Conservation (phyloP, 2,797 vertebrate species). For the Sebastes baramenuke region DNA sequence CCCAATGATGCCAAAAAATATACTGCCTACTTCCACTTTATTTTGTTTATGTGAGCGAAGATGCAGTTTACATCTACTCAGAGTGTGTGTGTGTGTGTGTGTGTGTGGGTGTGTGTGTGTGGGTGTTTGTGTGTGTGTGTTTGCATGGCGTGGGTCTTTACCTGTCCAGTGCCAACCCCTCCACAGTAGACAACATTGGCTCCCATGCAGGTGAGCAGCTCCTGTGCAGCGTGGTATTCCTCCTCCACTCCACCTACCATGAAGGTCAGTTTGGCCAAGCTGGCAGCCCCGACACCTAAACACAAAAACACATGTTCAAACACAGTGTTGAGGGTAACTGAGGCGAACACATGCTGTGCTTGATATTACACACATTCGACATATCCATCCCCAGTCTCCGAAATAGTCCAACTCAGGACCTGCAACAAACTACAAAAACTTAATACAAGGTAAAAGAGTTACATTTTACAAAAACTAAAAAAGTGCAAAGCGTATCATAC, state of each 20-base stretch:
- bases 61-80: not conserved
- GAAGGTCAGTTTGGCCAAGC: constrained; percentile 92
- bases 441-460: not conserved
- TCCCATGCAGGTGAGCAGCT: constrained; percentile 94
- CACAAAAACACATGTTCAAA: constrained; percentile 37
- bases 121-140: not conserved
- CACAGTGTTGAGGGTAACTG: not conserved
- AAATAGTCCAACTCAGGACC: not conserved
- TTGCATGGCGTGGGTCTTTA: constrained; percentile 49
- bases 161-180: constrained; percentile 92
- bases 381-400: not conserved
- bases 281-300: constrained; percentile 93
- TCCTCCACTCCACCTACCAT: constrained; percentile 95
- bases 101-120: not conserved
- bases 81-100: not conserved
- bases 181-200: constrained; percentile 93
- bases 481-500: not conserved
- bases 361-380: not conserved
- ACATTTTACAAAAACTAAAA: not conserved
- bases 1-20: too few species aligned
- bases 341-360: not conserved
- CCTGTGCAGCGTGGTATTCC: constrained; percentile 92
- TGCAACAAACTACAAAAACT: not conserved
- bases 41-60: not conserved
- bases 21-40: not conserved